A percentile compares a stretch with the other conserved stretches of the same genome.
Evolutionary conservation across 1,140 invertebrate genomes (phyloP).

Genomic region (Drosophila fuyamai): DNA sequence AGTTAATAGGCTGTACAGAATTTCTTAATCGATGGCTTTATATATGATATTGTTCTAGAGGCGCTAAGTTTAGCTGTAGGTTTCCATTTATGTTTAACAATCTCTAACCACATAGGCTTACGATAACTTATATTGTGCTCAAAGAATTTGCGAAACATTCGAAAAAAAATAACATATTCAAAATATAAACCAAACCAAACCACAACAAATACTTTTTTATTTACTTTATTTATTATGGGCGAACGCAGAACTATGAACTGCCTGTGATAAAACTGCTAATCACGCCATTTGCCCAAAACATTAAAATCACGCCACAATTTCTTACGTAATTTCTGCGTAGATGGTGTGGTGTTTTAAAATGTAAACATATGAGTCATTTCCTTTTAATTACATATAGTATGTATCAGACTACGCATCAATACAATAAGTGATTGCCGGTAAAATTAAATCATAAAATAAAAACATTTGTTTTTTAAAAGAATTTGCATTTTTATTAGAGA

Average conservation of each 20-base stretch:
- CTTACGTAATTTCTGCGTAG: constrained; percentile 9
- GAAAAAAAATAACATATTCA: constrained; percentile 52
- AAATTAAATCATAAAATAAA: not conserved
- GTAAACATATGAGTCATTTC: constrained; percentile 18
- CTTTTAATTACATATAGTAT: not conserved
- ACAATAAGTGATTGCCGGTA: not conserved
- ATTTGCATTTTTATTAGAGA: not conserved
- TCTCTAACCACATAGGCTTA: constrained; percentile 61
- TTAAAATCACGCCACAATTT: constrained; percentile 28
- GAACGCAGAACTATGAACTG: not conserved
- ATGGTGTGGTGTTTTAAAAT: constrained; percentile 1
- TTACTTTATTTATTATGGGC: not conserved
- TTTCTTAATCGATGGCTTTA: constrained; percentile 68
- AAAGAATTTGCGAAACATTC: constrained; percentile 55
- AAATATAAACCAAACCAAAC: constrained; percentile 57
- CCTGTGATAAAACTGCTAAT: not conserved
- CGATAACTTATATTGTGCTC: constrained; percentile 69
- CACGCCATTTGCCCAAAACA: constrained; percentile 3
- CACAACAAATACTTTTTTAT: constrained; percentile 6
- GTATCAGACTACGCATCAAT: not conserved
- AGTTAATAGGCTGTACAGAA: constrained; percentile 61
- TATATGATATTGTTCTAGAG: constrained; percentile 53
- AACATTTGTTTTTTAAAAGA: not conserved
- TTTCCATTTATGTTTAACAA: constrained; percentile 79
- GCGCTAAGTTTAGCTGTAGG: constrained; percentile 57